Percentiles rank a stretch among this genome's conserved stretches.
Conservation (phyloP, 2,797 vertebrate species). For the Mus minutoides region DNA sequence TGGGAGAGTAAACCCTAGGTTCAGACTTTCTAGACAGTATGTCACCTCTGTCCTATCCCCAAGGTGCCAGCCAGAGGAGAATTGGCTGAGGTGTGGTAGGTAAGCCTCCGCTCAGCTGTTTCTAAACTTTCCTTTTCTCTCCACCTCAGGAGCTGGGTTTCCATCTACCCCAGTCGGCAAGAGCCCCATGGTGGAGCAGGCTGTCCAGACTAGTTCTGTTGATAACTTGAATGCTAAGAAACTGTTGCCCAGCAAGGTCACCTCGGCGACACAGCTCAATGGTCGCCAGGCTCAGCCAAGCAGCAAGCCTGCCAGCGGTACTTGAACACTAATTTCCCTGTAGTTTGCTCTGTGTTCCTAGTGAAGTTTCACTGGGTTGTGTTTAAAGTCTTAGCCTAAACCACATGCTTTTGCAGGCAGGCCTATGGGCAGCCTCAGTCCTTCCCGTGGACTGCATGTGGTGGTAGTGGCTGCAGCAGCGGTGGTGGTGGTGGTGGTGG, state of each 20-base stretch:
- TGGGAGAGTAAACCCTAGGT: not conserved
- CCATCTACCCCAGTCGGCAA: constrained; percentile 90
- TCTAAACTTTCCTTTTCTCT: not conserved
- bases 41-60: not conserved
- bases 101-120: not conserved
- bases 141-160: constrained; percentile 88
- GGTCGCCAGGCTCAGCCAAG: constrained; percentile 84
- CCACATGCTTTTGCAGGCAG: not conserved
- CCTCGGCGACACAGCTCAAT: constrained; percentile 81
- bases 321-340: rapidly evolving
- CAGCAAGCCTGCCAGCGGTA: constrained; percentile 81
- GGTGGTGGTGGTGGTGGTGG: not conserved
- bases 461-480: not conserved
- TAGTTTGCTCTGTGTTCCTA: not conserved
- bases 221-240: constrained; percentile 89
- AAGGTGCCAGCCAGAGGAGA: not conserved
- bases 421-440: not conserved
- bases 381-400: not conserved
- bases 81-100: not conserved
- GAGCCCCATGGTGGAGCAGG: constrained; percentile 97
- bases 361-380: not conserved
- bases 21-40: not conserved
- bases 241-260: constrained; percentile 86
- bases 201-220: constrained; percentile 93
- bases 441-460: not conserved